Evolutionary conservation across 2,797 vertebrate species (phyloP), one percentile per base, ranked within the genome.

Genomic region (Enteromius anoplus): DNA sequence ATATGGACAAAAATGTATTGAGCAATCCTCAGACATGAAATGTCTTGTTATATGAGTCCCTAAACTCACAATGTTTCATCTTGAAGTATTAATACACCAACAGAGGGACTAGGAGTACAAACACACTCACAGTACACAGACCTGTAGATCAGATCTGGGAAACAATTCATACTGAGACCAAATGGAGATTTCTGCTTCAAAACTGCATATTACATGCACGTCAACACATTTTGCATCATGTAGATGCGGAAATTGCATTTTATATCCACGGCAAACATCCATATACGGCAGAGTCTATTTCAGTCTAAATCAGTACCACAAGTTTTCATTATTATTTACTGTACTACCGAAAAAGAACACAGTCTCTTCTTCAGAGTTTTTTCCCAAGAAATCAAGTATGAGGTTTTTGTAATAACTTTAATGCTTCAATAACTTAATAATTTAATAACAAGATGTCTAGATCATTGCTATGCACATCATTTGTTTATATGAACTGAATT

Each of bases 41-140:
- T 53, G 37, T 47, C 49, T 68, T 60, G 62, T 83, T 76, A 53
- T 82, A 58, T 4, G 51, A 69, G 49, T 69, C 64, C 64, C 26
- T 26, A 68, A 58, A 76, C 23, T 58, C 49, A 55, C 34, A 21
- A 45, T 80, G 29, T 55, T 68, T 51, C 2, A 17, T 68, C 49
- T 68, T 75, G 21, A 76, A 32, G 17, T 51, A 21, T 29, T 65
- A 40, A 21, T 9, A 26, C 14, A 70, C n/a, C 68, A 60, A 58
- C 37, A 32, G n/a, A 40, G 23, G 2, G 11, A 23, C 8, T 2
- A 19, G 37, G 55, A 77, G 40, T 42, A 42, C 42, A 11, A 10
- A 40, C 32, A 75, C 2, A 55, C 26, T 45, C 10, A 69, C 40
- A 70, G 26, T 37, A 53, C 72, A 47, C 34, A 64, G 26, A 78